Conservation (phyloP, 2,888 invertebrate species). For the Timandra comae region DNA sequence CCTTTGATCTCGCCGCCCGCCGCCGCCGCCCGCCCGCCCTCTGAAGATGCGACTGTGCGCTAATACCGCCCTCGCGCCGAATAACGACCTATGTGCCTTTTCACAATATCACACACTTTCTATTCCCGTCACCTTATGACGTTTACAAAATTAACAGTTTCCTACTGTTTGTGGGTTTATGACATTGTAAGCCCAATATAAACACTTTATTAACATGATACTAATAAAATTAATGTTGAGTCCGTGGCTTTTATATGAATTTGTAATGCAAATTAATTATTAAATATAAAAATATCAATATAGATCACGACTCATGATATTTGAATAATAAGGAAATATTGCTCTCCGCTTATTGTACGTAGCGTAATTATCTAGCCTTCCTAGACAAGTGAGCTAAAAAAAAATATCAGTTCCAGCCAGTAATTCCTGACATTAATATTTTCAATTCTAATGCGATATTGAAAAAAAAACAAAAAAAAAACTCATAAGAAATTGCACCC, state of each 20-base stretch:
- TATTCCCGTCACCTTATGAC: conserved; percentile 11
- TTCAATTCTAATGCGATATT: too few species aligned
- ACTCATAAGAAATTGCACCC: too few species aligned
- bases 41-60: conserved; percentile 73
- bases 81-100: conserved; percentile 50
- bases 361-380: too few species aligned
- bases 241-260: not conserved
- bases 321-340: too few species aligned
- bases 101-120: conserved; percentile 12
- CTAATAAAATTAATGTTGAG: not conserved
- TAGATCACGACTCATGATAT: too few species aligned
- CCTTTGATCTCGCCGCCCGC: conserved; percentile 75
- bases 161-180: conserved; percentile 1
- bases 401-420: too few species aligned
- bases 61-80: conserved; percentile 55
- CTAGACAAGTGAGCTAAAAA: too few species aligned
- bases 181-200: not conserved
- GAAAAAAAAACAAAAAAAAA: too few species aligned
- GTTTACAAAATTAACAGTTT: not conserved
- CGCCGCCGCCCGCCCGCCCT: too few species aligned
- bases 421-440: too few species aligned
- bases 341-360: too few species aligned
- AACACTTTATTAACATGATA: not conserved
- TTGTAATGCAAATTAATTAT: not conserved
- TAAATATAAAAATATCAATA: too few species aligned